Evolutionary conservation across 1,140 invertebrate species (phyloP), one percentile per base, ranked within the genome.

Genomic region (Uloborus diversus): DNA sequence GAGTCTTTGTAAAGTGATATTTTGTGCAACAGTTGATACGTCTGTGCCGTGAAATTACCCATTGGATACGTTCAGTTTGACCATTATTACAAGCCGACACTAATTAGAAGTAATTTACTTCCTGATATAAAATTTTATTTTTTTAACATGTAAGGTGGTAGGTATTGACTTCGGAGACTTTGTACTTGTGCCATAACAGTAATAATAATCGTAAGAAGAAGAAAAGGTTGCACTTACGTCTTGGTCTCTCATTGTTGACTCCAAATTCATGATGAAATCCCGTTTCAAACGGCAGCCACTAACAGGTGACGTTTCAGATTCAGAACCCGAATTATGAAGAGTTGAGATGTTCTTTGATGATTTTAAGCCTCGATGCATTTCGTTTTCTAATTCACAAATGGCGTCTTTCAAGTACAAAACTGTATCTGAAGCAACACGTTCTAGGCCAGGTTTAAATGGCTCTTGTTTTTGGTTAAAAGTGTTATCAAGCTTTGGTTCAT

Each of bases 341-440:
- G 51, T 30, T 28, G 75, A 51, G 68, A 78, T 78, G 62, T 78
- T 78, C 25, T 68, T 78, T 11, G 61, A 66, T 4, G 75, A 78
- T 17, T 78, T 78, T 20, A 78, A 59, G 5, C 75, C 75, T 47
- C 47, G 37, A 3, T 59, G 33, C 64, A 78, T 66, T 5, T 61
- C 53, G 30, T 59, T 27, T 57, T 78, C 75, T 4, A 78, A 23
- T 32, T 78, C 75, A 11, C 68, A 35, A 23, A 78, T 59, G 28
- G 75, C 75, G 59, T 78, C 75, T 25, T 78, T 78, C 30, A 66
- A 23, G 33, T 78, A 78, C 25, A 78, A 49, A 14, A 78, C 62
- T 5, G 62, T 66, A 59, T 78, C 75, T 1, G 75, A 78, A 14
- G 75, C 75, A 1, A 78, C 75, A 20, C 75, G 33, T 42, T 78